Evolutionary conservation across 2,888 invertebrate genomes (phyloP).

Genomic region (Tenodera sinensis): DNA sequence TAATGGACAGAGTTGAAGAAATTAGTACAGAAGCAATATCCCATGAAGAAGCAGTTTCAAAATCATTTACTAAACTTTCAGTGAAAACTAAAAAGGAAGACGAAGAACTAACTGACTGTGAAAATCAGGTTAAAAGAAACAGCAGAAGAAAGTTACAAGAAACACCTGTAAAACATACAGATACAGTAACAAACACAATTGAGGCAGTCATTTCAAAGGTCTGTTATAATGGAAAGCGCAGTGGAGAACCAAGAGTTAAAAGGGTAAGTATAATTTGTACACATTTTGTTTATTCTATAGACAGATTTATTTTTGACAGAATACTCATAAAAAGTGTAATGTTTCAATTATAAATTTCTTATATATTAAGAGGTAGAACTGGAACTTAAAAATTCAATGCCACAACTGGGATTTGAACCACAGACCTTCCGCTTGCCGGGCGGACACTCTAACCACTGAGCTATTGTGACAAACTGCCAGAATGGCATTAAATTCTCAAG

Average conservation of each 20-base stretch:
- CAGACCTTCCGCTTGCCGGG: too few relatives aligned
- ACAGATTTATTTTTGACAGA: too few relatives aligned
- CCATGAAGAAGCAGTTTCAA: not conserved
- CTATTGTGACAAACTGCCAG: too few relatives aligned
- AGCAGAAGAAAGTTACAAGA: not conserved
- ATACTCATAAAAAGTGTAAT: too few relatives aligned
- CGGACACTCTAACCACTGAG: too few relatives aligned
- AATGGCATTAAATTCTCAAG: too few relatives aligned
- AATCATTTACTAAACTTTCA: not conserved
- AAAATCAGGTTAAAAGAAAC: not conserved
- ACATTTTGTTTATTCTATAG: too few relatives aligned
- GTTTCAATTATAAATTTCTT: too few relatives aligned
- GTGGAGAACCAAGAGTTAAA: not conserved
- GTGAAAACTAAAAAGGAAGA: not conserved
- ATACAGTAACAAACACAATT: constrained; percentile 31
- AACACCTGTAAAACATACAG: not conserved
- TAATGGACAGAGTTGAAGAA: not conserved
- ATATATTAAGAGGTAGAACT: too few relatives aligned
- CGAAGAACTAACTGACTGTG: not conserved
- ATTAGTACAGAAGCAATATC: not conserved
- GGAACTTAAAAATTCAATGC: too few relatives aligned
- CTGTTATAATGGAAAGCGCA: constrained; percentile 21
- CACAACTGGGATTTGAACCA: too few relatives aligned
- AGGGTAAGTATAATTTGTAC: not conserved
- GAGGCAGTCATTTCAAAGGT: constrained; percentile 32